A percentile compares a stretch with the other conserved stretches of the same genome.
These are phyloP conservation scores for Danio albolineatus DNA, from an alignment of 2,797 vertebrate genomes.

Conservation along the genomic window DNA sequence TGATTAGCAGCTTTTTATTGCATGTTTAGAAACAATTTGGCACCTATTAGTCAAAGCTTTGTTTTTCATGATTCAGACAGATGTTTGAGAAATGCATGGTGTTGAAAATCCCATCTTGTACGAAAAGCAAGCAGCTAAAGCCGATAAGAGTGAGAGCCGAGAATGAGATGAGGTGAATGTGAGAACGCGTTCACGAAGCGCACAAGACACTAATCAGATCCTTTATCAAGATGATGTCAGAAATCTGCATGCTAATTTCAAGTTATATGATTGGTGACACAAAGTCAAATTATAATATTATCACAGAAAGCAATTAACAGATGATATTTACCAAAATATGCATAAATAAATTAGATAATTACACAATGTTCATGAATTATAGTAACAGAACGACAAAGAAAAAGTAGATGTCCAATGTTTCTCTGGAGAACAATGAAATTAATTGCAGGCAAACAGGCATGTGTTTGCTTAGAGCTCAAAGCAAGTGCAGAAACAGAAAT, in stretches of 20 bases:
- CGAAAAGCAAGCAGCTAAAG: slow-evolving; percentile 28
- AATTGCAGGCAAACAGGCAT: neutral
- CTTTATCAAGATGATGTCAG: slow-evolving; percentile 19
- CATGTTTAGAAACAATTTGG: slow-evolving; percentile 51
- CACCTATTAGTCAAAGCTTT: slow-evolving; percentile 50
- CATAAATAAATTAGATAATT: slow-evolving; percentile 16
- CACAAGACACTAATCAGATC: slow-evolving; percentile 15
- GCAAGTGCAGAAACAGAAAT: neutral
- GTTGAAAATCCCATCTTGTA: slow-evolving; percentile 25
- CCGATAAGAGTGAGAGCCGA: slow-evolving; percentile 17
- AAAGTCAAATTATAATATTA: neutral
- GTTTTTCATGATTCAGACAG: slow-evolving; percentile 36
- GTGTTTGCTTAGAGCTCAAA: neutral
- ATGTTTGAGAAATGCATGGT: slow-evolving; percentile 35
- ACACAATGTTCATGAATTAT: neutral
- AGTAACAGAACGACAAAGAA: slow-evolving; percentile 3
- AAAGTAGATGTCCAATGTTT: neutral
- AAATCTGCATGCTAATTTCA: neutral
- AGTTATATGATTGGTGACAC: neutral
- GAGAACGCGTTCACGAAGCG: slow-evolving; percentile 1
- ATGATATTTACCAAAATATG: slow-evolving; percentile 21
- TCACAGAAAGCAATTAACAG: slow-evolving; percentile 10
- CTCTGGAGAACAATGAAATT: neutral
- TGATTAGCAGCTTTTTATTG: slow-evolving; percentile 26
- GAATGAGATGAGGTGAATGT: slow-evolving; percentile 40